Base-by-base conservation (phyloP, 2,888 invertebrate species). In the Coronaproctus castanopsis region DNA sequence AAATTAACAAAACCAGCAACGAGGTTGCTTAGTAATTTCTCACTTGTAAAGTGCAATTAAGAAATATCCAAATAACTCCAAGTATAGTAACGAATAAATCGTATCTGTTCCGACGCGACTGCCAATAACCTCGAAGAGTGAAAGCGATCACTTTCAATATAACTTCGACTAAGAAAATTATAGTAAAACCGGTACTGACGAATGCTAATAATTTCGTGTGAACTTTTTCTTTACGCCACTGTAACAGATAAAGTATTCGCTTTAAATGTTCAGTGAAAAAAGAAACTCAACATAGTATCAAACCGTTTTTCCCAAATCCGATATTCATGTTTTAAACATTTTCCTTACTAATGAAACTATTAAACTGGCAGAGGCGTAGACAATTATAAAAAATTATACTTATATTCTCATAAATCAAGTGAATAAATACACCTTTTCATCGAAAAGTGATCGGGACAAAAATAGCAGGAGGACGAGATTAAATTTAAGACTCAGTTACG, bases 131-230 rank as follows among this genome's bases (percentile, higher is more conserved):
- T 67, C 90, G 81, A 36, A 93, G 89, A 2, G 96, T 96, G 74
- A 98, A 93, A 1, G 98, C 98, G 64, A 97, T 90, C 70, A 91
- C 90, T 77, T 99, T 99, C 82, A 99, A 87, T 18, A 96, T 78
- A 49, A 97, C 96, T 77, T 98, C 97, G 61, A 89, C 81, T 20
- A 95, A 83, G 75, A 98, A 99, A 61, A 96, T 82, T 63, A 95
- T 76, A 48, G 93, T 97, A 64, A 97, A 80, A 54, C 86, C 77
- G 57, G 90, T 91, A 54, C 95, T 91, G 21, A 89, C 80, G 18
- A 85, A 81, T 18, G 93, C 93, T 64, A 95, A 75, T 54, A 82
- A 78, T 69, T 85, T 83, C 0, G 89, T 89, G 68, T 85, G 81
- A 18, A 78, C 73, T 59, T 87, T 83, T 68, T 84, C 85, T 69